Evolutionary conservation across 1,140 invertebrate genomes (phyloP).

Genomic region (Drosophila nigromelanica): DNA sequence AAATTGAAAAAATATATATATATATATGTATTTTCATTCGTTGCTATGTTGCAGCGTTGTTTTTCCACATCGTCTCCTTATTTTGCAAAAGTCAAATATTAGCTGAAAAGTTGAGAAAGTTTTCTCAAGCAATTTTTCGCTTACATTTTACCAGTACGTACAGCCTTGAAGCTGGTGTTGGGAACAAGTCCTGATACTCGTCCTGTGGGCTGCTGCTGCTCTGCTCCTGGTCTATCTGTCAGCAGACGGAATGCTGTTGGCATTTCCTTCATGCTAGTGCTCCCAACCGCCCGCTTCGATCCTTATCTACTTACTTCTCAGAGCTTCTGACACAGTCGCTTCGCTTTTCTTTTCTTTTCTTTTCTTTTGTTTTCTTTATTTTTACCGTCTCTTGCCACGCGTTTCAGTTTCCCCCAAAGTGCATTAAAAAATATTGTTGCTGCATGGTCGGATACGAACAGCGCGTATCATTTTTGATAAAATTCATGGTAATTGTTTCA

Average conservation of each 20-base stretch:
- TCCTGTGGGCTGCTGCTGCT: conserved; percentile 2
- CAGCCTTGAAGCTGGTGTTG: conserved; percentile 34
- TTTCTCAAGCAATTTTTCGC: conserved; percentile 82
- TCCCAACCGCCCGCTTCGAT: conserved; percentile 38
- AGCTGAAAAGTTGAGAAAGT: conserved; percentile 83
- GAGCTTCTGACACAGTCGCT: conserved; percentile 46
- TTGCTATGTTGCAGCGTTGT: conserved; percentile 68
- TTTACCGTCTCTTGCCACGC: conserved; percentile 38
- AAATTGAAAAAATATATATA: conserved; percentile 56
- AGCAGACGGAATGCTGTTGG: conserved; percentile 63
- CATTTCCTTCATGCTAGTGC: conserved; percentile 50
- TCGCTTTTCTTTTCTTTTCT: conserved; percentile 33
- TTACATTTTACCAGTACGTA: conserved; percentile 68
- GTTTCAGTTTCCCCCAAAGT: conserved; percentile 80
- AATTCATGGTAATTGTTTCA: conserved; percentile 83
- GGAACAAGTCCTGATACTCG: background rate
- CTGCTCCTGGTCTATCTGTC: conserved; percentile 75
- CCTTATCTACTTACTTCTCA: conserved; percentile 69
- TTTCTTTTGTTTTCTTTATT: background rate
- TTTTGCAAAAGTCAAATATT: conserved; percentile 82
- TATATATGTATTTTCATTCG: conserved; percentile 58
- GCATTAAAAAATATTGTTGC: conserved; percentile 83
- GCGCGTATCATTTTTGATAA: conserved; percentile 82
- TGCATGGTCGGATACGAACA: conserved; percentile 81
- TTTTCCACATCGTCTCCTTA: conserved; percentile 81